A percentile compares a stretch with the other conserved stretches of the same genome.
These are phyloP conservation scores for Melinaea menophilus DNA, from an alignment of 2,888 invertebrate genomes.

Conservation along the genomic window DNA sequence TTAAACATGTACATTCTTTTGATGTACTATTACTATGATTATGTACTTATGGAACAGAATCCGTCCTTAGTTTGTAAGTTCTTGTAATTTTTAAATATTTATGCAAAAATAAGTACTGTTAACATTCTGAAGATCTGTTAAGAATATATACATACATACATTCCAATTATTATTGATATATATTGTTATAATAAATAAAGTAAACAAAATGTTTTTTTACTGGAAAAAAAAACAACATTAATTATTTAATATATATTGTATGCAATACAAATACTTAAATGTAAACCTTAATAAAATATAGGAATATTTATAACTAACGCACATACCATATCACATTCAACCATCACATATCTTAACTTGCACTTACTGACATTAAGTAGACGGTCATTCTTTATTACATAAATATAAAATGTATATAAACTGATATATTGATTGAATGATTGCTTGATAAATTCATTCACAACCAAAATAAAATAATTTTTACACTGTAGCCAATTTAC, in stretches of 20 bases:
- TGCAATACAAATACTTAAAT: slow-evolving; percentile 54
- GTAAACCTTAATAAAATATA: slow-evolving; percentile 66
- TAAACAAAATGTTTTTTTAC: not conserved
- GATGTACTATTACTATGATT: no score
- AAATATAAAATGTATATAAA: slow-evolving; percentile 1
- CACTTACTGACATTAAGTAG: slow-evolving; percentile 24
- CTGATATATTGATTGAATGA: not conserved
- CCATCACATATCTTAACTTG: slow-evolving; percentile 54
- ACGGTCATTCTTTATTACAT: slow-evolving; percentile 9
- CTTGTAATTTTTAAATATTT: not conserved
- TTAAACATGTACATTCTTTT: no score
- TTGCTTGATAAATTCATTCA: slow-evolving; percentile 11
- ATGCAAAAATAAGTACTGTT: not conserved
- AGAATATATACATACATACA: no score
- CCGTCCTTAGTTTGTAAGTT: no score
- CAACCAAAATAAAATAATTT: slow-evolving; percentile 17
- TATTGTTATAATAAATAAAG: not conserved
- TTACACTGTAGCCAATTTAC: not conserved
- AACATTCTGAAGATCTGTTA: no score
- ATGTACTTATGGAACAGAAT: no score
- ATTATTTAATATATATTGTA: slow-evolving; percentile 49
- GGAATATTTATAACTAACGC: slow-evolving; percentile 50
- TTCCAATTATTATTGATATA: not conserved
- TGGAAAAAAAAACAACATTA: slow-evolving; percentile 12
- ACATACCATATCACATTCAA: slow-evolving; percentile 68